Percentiles rank a stretch among this genome's conserved stretches.
Conservation (phyloP, 2,797 vertebrate genomes). For the Manis pentadactyla region DNA sequence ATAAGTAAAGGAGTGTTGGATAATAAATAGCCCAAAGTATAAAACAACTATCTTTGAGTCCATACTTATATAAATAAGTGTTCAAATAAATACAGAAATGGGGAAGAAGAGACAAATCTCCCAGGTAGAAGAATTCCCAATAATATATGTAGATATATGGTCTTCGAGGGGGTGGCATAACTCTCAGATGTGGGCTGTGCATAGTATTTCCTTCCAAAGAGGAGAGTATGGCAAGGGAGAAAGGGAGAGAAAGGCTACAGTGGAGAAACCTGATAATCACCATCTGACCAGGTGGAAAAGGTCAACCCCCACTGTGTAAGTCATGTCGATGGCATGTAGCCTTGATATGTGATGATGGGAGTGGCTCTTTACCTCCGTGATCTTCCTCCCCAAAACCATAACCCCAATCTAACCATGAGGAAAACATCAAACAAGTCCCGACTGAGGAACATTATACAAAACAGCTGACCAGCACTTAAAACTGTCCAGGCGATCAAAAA, state of each 20-base stretch:
- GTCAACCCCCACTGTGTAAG: background rate
- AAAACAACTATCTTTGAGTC: background rate
- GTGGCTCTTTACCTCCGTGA: background rate
- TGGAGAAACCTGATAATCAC: background rate
- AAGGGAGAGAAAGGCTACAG: background rate
- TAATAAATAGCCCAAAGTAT: background rate
- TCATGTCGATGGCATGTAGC: no score
- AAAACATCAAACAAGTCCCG: background rate
- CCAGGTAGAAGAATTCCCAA: background rate
- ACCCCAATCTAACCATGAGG: background rate
- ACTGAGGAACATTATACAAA: background rate
- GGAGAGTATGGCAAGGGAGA: background rate
- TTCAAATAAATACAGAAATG: background rate
- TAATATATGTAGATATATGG: background rate
- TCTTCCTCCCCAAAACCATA: background rate
- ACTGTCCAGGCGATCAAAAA: background rate
- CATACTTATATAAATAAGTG: background rate
- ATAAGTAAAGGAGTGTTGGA: background rate
- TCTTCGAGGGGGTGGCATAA: background rate
- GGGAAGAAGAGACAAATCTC: background rate
- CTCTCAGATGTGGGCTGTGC: background rate
- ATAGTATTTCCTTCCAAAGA: background rate
- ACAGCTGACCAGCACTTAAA: no score
- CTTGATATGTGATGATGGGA: background rate
- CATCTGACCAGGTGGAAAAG: background rate